These are phyloP conservation scores for Myrmecophaga tridactyla DNA, from an alignment of 2,113 vertebrate species.

Conservation along the genomic window DNA sequence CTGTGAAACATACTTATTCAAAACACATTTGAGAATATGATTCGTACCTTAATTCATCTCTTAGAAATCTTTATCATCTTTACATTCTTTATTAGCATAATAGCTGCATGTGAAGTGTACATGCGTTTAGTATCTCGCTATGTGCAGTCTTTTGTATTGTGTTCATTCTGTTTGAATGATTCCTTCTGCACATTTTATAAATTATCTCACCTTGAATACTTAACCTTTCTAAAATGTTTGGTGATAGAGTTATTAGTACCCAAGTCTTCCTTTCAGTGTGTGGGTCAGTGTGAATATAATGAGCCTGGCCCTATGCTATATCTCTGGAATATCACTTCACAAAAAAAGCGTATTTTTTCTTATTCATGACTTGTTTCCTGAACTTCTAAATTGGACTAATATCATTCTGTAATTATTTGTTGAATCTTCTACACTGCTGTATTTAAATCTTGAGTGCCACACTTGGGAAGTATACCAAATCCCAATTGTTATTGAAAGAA, in stretches of 20 bases:
- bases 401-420: not conserved
- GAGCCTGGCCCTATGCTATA: not conserved
- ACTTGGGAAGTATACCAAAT: not conserved
- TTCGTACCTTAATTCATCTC: not conserved
- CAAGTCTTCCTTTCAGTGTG: not conserved
- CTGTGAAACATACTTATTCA: not conserved
- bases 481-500: not conserved
- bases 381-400: not conserved
- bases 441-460: not conserved
- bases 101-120: rapidly evolving
- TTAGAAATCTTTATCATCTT: not conserved
- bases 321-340: not conserved
- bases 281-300: not conserved
- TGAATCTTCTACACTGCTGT: not conserved
- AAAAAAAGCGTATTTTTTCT: not conserved
- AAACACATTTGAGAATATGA: not conserved
- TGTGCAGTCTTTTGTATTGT: not conserved
- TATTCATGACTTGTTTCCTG: not conserved
- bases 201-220: not conserved
- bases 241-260: not conserved
- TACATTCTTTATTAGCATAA: not conserved
- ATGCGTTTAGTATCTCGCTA: rapidly evolving
- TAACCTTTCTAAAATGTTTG: not conserved
- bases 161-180: not conserved
- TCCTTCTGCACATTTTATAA: not conserved